Evolutionary conservation across 1,140 invertebrate species (phyloP), one percentile per base, ranked within the genome.

Genomic region (Artemia franciscana): DNA sequence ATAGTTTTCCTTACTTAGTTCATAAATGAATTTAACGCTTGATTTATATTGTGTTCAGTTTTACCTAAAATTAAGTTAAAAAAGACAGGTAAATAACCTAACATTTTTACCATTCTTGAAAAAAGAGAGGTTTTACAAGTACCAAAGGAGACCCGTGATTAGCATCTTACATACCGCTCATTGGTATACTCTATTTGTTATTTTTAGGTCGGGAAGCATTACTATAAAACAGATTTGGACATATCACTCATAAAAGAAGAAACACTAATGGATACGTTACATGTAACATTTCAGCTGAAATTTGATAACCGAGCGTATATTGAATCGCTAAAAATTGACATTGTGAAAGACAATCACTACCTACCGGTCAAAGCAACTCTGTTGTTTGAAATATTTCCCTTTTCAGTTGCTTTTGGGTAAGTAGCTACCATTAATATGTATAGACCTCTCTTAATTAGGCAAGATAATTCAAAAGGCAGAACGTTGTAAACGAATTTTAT

Each of bases 331-430:
- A 12, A 51, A 51, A 18, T 89, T 62, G 80, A 82, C 0, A 85
- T 89, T 82, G 86, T 84, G 2, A 77, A 85, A 9, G 86, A 89
- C 68, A 86, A 90, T 69, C 86, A 86, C 71, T 85, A 88, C 71
- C 71, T 93, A 66, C 83, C 89, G 3, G 86, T 92, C 39, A 85
- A 83, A 68, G 86, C 88, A 0, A 84, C 84, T 0, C 84, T 93
- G 4, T 78, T 97, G 7, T 95, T 97, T 68, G 91, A 97, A 71
- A 90, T 97, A 69, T 98, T 97, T 74, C 93, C 94, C 4, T 97
- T 97, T 76, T 92, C 91, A 74, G 86, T 97, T 67, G 88, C 94
- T 24, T 96, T 97, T 74, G 86, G 88, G 83, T 88, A 75, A 76
- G 77, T 63, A 12, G 15, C 7, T 26, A 3, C 18, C 30, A 9